Percentiles rank a stretch among this genome's conserved stretches.
phyloP scores from a whole-genome alignment of 2,113 vertebrate genomes.

The Phocoena sinus region DNA sequence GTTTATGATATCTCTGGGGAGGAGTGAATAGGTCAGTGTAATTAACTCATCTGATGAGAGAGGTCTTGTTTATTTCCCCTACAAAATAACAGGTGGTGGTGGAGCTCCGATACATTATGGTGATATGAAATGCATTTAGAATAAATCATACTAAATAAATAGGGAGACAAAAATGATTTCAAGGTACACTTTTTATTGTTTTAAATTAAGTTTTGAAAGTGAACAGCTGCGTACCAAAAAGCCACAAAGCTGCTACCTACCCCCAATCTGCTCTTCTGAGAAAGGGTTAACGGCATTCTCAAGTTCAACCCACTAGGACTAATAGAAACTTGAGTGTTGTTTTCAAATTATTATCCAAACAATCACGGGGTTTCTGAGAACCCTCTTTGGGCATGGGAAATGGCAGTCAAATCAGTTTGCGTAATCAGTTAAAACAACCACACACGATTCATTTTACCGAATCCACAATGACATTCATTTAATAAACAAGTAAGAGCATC shows the following conservation, averaged over 20 bases:
- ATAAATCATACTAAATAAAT: constrained; percentile 65
- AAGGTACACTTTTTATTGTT: constrained; percentile 55
- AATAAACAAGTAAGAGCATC: not conserved
- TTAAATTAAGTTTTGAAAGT: constrained; percentile 62
- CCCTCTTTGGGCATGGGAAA: not conserved
- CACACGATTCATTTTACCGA: constrained; percentile 18
- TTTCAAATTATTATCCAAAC: not conserved
- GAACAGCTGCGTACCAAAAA: constrained; percentile 37
- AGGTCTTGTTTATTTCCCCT: constrained; percentile 72
- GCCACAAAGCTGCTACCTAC: not conserved
- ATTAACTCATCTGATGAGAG: constrained; percentile 74
- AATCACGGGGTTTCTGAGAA: not conserved
- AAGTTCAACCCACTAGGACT: not conserved
- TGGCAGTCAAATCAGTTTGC: not conserved
- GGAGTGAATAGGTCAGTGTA: constrained; percentile 62
- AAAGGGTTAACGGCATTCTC: constrained; percentile 4
- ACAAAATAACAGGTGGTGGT: constrained; percentile 65
- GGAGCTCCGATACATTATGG: not conserved
- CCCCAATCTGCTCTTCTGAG: not conserved
- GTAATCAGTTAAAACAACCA: constrained; percentile 35
- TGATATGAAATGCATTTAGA: constrained; percentile 49
- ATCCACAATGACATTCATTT: not conserved
- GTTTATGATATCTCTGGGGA: constrained; percentile 67
- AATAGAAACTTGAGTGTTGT: not conserved
- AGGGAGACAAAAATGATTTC: constrained; percentile 52